Percentiles rank a stretch among this genome's conserved stretches.
Evolutionary conservation across 30 jellyfish, hydroid and myxozoan genomes (phyloP).

Genomic region (Chironex yamaguchii): DNA sequence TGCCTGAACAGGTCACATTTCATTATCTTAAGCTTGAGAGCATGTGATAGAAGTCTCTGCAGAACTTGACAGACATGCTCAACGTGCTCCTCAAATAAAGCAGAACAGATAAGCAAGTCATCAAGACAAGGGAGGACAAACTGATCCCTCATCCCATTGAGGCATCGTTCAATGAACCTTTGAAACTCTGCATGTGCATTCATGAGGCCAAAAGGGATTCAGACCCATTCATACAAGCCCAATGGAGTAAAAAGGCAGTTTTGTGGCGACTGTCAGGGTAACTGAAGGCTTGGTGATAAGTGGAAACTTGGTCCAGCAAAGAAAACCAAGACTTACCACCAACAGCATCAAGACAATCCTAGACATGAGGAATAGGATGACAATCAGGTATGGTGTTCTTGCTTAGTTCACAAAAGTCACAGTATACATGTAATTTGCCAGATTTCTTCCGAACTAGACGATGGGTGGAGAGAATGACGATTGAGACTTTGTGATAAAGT

Average conservation of each 20-base stretch:
- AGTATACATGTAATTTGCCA: constrained; percentile 3
- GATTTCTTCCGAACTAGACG: constrained; percentile 15
- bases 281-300: constrained; percentile 64
- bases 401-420: constrained; percentile 16
- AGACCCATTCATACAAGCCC: constrained; percentile 65
- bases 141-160: constrained; percentile 32
- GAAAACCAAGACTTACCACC: constrained; percentile 40
- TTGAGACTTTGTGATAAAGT: constrained; percentile 8
- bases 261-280: constrained; percentile 26
- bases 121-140: constrained; percentile 66
- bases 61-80: constrained; percentile 34
- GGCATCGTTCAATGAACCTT: constrained; percentile 28
- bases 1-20: constrained; percentile 54
- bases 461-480: constrained; percentile 19
- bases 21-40: constrained; percentile 57
- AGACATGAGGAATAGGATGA: constrained; percentile 5
- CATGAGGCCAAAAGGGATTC: constrained; percentile 67
- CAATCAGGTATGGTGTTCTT: constrained; percentile 29
- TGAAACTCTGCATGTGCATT: constrained; percentile 71
- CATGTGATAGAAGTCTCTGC: constrained; percentile 24
- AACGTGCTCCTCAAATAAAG: constrained; percentile 28
- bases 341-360: constrained; percentile 11
- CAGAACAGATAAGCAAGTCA: constrained; percentile 53
- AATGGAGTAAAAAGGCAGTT: constrained; percentile 71
- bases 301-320: constrained; percentile 41